Percentiles rank a stretch among this genome's conserved stretches.
Evolutionary conservation across 2,888 invertebrate genomes (phyloP).

Genomic region (Artemia sinica): DNA sequence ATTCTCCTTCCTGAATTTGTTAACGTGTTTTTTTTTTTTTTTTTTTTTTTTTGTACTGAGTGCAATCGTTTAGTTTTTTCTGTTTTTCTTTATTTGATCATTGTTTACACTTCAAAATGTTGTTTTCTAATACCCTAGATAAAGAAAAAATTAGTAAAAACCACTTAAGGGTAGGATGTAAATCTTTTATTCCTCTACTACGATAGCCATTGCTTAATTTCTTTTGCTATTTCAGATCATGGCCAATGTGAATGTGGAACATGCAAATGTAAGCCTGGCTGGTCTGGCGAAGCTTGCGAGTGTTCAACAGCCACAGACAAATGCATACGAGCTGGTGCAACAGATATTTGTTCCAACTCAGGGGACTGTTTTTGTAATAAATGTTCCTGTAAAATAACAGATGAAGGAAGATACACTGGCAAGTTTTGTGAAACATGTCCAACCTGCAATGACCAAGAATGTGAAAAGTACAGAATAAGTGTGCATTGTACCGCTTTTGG

Average conservation of each 20-base stretch:
- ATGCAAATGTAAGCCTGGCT: neutral
- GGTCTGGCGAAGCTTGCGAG: constrained; percentile 3
- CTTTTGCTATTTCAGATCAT: neutral
- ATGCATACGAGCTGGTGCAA: neutral
- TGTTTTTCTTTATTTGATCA: too few species aligned
- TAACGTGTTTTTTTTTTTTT: too few species aligned
- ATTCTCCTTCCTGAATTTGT: too few species aligned
- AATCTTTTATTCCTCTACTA: too few species aligned
- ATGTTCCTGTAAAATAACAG: neutral
- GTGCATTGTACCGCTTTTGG: neutral
- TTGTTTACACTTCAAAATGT: too few species aligned
- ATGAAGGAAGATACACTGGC: neutral
- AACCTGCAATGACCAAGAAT: neutral
- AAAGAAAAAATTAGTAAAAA: too few species aligned
- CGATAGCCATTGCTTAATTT: too few species aligned
- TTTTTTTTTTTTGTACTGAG: too few species aligned
- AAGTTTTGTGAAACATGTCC: neutral
- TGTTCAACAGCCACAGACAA: neutral
- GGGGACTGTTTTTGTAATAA: neutral
- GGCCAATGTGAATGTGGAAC: constrained; percentile 5
- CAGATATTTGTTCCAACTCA: neutral
- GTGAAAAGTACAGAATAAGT: neutral
- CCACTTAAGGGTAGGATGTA: too few species aligned
- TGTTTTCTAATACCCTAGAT: too few species aligned
- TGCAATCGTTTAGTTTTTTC: too few species aligned